Percentiles rank a stretch among this genome's conserved stretches.
Evolutionary conservation across 2,113 vertebrate species (phyloP).

Genomic region (Pterocles orientalis): DNA sequence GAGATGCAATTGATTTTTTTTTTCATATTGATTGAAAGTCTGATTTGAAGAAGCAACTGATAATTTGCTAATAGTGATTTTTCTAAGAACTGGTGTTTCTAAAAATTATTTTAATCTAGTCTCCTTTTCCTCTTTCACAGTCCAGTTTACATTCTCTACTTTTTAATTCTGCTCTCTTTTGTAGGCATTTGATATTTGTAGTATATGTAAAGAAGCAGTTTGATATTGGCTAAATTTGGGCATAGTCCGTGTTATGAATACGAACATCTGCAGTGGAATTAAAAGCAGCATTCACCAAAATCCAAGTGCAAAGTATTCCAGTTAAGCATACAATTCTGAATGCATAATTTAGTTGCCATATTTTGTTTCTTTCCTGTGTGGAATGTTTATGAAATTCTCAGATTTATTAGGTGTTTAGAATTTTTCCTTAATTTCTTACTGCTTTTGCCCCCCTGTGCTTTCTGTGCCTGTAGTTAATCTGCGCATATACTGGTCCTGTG

Average conservation of each 20-base stretch:
- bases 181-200: neutral
- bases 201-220: constrained; percentile 20
- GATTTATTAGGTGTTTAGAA: constrained; percentile 49
- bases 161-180: neutral
- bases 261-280: constrained; percentile 64
- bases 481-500: neutral
- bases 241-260: constrained; percentile 52
- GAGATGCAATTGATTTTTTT: constrained; percentile 42
- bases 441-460: neutral
- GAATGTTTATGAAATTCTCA: constrained; percentile 33
- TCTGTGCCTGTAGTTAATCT: neutral
- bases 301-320: constrained; percentile 45
- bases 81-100: neutral
- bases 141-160: constrained; percentile 12
- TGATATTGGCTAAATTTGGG: constrained; percentile 64
- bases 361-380: constrained; percentile 40
- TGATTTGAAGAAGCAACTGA: constrained; percentile 45
- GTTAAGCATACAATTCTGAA: constrained; percentile 51
- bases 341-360: constrained; percentile 56
- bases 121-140: neutral
- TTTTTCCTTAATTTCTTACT: constrained; percentile 46
- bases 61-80: constrained; percentile 56
- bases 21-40: constrained; percentile 49
- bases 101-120: constrained; percentile 8
- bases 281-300: constrained; percentile 63